Base-by-base conservation (phyloP, 2,888 invertebrate species). In the Myopa testacea region DNA sequence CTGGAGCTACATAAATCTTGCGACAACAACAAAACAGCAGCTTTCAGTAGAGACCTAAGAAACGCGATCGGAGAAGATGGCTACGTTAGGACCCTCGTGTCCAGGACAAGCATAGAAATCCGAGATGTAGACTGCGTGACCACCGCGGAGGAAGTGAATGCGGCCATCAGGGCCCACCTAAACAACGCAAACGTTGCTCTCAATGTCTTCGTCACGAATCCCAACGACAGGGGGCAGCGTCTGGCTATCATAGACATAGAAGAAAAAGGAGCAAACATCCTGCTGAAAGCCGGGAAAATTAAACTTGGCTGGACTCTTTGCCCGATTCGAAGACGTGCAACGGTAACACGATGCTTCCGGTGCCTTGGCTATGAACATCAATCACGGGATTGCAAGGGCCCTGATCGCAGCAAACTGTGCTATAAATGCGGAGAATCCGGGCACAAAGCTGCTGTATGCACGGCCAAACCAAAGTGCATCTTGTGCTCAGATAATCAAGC, bases 311-410 rank as follows among this genome's bases (percentile, higher is more conserved):
- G 62, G 5, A 8, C 26, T 5, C 7, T 19, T 1, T 63, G 62
- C 12, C 62, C 62, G 12, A 8, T 63, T 26, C 62, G 62, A 19
- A 63, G 62, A 34, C 62, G 62, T 14, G 34, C 34, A 34, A 34
- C 12, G 26, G 19, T 68, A 8, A 7, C 10, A 4, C 68, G 45
- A 26, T 68, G 68, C 38, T 68, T 68, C 38, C 40, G 68, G 26
- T 68, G 68, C 26, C 50, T 68, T 0, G 68, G 68, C 4, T 40
- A 45, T 68, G 68, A 14, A 14, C 68, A 68, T 14, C 40, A 16
- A 26, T n/a, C 40, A 12, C 68, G 40, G 8, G 50, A 50, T n/a
- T 68, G 68, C 68, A 68, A 68, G 40, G 68, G 68, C 16, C 8
- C 40, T 5, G 68, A 68, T 3, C 40, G 68, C 8, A 68, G 68